Evolutionary conservation across 2,113 vertebrate species (phyloP).

Genomic region (Oncorhynchus clarkii): DNA sequence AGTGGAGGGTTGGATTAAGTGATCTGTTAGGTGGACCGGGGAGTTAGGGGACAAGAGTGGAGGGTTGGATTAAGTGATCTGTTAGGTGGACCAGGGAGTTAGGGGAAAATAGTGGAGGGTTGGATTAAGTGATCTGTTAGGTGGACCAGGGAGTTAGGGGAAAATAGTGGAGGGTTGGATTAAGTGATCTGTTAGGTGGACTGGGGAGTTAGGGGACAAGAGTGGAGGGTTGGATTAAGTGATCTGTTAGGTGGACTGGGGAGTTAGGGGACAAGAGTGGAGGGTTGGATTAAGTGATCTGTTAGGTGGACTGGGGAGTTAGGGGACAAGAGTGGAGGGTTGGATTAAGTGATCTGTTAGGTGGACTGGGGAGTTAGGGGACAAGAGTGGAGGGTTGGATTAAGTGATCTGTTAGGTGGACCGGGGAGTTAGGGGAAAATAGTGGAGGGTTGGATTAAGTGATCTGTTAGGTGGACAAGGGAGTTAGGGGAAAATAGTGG

Average conservation of each 20-base stretch:
- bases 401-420: neutral
- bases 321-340: neutral
- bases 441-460: constrained; percentile 1
- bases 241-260: neutral
- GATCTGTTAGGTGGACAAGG: constrained; percentile 63
- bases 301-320: neutral
- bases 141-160: neutral
- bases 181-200: neutral
- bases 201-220: neutral
- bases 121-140: constrained; percentile 65
- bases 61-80: neutral
- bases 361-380: neutral
- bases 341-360: neutral
- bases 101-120: no score
- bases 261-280: no score
- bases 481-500: neutral
- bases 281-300: constrained; percentile 64
- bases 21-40: neutral
- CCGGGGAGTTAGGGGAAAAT: neutral
- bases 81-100: neutral
- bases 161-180: neutral
- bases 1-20: no score
- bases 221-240: no score
- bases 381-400: neutral
- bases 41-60: no score